Base-by-base conservation (phyloP, 2,888 invertebrate species). In the Lochmaea crataegi region DNA sequence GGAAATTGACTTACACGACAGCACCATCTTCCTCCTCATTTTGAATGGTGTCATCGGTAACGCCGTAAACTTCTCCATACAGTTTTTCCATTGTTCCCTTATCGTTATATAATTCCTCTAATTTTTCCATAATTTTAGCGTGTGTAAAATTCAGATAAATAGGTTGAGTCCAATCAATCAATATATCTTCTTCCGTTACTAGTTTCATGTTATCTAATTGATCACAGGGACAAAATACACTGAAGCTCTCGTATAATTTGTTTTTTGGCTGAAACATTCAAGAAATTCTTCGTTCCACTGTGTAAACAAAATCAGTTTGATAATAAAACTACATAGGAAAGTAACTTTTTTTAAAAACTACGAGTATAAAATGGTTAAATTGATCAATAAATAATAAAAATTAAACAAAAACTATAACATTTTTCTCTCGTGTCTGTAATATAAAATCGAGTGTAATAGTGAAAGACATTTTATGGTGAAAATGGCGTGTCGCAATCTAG, bases 141-240 rank as follows among this genome's bases (percentile, higher is more conserved):
- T 94, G 94, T 78, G 94, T 94, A 87, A 94, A 95, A 89, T 95
- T 95, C 88, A 95, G 91, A 90, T 93, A 95, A 88, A 95, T 87
- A 69, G 94, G 94, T 86, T 91, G 91, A 75, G 91, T 90, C 91
- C 95, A 94, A 87, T 95, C 93, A 80, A 95, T 90, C 79, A 95
- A 89, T 63, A 92, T 86, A 87, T 94, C 93, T 87, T 95, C 95
- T 75, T 92, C 90, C 77, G 92, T 91, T 83, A 95, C 87, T 78
- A 94, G 87, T 81, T 92, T 90, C 81, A 95, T 90, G 79, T 91
- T 87, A 80, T 94, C 94, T 80, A 94, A 88, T 78, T 91, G 90
- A 84, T 92, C 92, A 83, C 92, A 91, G 67, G 95, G 95, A 87
- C 94, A 95, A 88, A 95, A 95, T 76, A 94, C 93, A 79, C 94